Conservation (phyloP, 2,888 invertebrate genomes). For the Amiota communis region DNA sequence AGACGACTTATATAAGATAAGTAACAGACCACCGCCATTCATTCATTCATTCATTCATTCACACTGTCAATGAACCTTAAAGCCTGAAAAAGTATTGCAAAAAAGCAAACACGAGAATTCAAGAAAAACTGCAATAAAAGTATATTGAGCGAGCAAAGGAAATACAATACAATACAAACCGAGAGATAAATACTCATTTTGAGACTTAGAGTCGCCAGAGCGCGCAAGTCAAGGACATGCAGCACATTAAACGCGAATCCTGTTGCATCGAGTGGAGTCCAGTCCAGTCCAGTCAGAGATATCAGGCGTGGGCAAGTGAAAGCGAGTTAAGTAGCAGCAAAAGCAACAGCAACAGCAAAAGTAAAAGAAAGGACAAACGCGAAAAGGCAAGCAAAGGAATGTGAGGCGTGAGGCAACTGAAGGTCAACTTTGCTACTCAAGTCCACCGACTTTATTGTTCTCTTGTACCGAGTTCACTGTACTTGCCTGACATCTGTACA, state of each 20-base stretch:
- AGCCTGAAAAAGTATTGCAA: neutral
- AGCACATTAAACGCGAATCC: slow-evolving; percentile 45
- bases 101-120: neutral
- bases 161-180: slow-evolving; percentile 22
- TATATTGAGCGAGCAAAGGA: slow-evolving; percentile 8
- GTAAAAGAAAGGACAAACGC: slow-evolving; percentile 12
- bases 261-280: slow-evolving; percentile 36
- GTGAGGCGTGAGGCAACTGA: neutral
- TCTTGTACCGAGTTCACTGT: neutral
- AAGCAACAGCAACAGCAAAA: slow-evolving; percentile 9
- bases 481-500: slow-evolving; percentile 25
- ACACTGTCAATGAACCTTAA: slow-evolving; percentile 29
- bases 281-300: slow-evolving; percentile 17
- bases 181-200: neutral
- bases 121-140: slow-evolving; percentile 5
- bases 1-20: slow-evolving; percentile 23
- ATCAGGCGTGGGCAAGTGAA: neutral
- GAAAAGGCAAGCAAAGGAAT: neutral
- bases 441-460: neutral
- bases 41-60: neutral
- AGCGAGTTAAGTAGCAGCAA: slow-evolving; percentile 11
- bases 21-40: neutral
- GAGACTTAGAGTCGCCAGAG: neutral
- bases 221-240: slow-evolving; percentile 58
- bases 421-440: slow-evolving; percentile 1